Evolutionary conservation across 2,113 vertebrate species (phyloP).

Genomic region (Scortum barcoo): DNA sequence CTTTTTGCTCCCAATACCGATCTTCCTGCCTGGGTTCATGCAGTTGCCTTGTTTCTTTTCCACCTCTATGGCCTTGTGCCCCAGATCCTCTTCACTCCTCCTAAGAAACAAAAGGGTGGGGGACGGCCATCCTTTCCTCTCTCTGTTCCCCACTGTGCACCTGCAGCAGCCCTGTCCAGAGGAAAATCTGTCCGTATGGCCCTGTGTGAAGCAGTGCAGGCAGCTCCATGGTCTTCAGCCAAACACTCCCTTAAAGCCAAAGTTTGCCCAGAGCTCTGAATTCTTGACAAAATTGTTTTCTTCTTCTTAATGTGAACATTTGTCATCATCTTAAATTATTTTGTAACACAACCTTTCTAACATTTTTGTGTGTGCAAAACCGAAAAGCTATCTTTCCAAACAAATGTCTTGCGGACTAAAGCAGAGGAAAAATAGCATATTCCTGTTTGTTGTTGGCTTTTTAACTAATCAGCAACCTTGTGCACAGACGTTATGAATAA

Average conservation of each 20-base stretch:
- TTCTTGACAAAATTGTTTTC: neutral
- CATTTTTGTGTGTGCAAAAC: neutral
- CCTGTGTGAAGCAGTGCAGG: constrained; percentile 68
- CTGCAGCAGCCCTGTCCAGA: constrained; percentile 44
- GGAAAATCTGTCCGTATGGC: constrained; percentile 62
- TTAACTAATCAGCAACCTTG: constrained; percentile 62
- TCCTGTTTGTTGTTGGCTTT: constrained; percentile 55
- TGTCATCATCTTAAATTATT: neutral
- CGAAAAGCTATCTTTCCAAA: constrained; percentile 14
- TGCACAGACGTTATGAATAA: constrained; percentile 44
- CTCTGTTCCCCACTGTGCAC: constrained; percentile 40
- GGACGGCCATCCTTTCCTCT: constrained; percentile 53
- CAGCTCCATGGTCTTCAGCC: constrained; percentile 64
- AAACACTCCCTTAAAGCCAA: constrained; percentile 75
- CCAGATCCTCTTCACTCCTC: constrained; percentile 81
- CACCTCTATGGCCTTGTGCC: constrained; percentile 85
- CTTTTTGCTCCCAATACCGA: constrained; percentile 73
- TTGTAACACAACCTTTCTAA: neutral
- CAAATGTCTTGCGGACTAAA: constrained; percentile 10
- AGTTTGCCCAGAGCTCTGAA: constrained; percentile 72
- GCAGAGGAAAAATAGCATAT: constrained; percentile 37
- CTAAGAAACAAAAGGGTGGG: constrained; percentile 51
- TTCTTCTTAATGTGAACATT: constrained; percentile 2
- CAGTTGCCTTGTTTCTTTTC: constrained; percentile 74
- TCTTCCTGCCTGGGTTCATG: constrained; percentile 65